Evolutionary conservation across 2,797 vertebrate species (phyloP).

Genomic region (Bryconaethiops microstoma): DNA sequence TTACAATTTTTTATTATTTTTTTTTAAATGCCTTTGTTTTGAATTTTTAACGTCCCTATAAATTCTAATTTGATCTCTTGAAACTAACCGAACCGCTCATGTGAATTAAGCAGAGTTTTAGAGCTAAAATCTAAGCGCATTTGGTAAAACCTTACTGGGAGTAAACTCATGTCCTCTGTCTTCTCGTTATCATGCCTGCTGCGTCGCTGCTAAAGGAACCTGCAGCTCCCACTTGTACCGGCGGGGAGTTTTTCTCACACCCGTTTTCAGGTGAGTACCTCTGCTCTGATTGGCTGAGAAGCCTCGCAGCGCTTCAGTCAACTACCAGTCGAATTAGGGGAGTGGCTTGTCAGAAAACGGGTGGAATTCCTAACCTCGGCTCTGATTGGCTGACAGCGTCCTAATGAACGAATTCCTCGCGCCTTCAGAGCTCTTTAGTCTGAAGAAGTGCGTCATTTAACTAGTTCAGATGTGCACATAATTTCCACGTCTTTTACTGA

Average conservation of each 20-base stretch:
- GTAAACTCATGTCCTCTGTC: neutral
- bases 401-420: conserved; percentile 61
- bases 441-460: neutral
- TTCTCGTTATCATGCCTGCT: neutral
- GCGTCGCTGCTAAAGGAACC: conserved; percentile 30
- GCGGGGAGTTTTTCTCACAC: conserved; percentile 18
- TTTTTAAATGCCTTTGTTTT: neutral
- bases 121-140: too few relatives aligned
- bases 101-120: too few relatives aligned
- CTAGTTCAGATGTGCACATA: neutral
- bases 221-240: conserved; percentile 58
- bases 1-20: neutral
- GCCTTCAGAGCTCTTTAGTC: conserved; percentile 46
- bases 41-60: neutral
- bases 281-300: conserved; percentile 33
- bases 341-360: neutral
- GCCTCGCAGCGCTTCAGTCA: neutral
- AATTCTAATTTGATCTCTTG: neutral
- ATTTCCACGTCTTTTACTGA: neutral
- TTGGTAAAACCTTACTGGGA: neutral
- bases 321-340: neutral
- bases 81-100: too few relatives aligned
- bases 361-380: conserved; percentile 15
- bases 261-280: neutral
- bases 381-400: conserved; percentile 72